phyloP scores from a whole-genome alignment of 2,888 invertebrate genomes.

The Rhingia campestris region DNA sequence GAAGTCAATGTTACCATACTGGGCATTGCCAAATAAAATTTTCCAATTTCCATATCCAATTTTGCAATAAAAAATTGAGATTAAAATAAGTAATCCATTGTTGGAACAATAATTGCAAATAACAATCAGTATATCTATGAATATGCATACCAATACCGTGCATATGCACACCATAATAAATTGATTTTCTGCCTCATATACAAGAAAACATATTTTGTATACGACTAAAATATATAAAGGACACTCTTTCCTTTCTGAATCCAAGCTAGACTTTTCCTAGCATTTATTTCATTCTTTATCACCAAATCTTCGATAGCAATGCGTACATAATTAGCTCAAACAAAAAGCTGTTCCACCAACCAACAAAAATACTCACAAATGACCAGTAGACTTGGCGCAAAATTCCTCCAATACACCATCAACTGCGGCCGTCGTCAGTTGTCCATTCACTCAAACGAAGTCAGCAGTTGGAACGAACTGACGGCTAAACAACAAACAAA shows the following conservation, averaged over 20 bases:
- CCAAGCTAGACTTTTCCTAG: slow-evolving; percentile 10
- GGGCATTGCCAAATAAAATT: too few species aligned
- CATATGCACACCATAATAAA: too few species aligned
- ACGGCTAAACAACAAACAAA: slow-evolving; percentile 72
- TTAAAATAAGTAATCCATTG: too few species aligned
- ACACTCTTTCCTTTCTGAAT: neutral
- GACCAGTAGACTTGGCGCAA: slow-evolving; percentile 67
- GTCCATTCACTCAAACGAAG: slow-evolving; percentile 61
- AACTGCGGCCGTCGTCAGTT: slow-evolving; percentile 41
- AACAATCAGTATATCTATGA: too few species aligned
- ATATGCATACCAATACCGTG: too few species aligned
- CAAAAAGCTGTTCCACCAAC: slow-evolving; percentile 64
- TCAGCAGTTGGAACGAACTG: slow-evolving; percentile 65
- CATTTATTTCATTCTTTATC: slow-evolving; percentile 5
- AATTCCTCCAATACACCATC: slow-evolving; percentile 69
- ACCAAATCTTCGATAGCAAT: slow-evolving; percentile 47
- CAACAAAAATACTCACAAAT: slow-evolving; percentile 55
- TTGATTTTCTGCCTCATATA: too few species aligned
- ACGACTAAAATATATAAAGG: too few species aligned
- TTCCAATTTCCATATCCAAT: too few species aligned
- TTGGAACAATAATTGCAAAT: too few species aligned
- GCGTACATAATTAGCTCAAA: slow-evolving; percentile 73
- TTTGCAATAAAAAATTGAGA: too few species aligned
- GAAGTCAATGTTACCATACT: too few species aligned
- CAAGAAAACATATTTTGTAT: too few species aligned